phyloP scores from a whole-genome alignment of 2,888 invertebrate genomes.

The Rapana venosa region DNA sequence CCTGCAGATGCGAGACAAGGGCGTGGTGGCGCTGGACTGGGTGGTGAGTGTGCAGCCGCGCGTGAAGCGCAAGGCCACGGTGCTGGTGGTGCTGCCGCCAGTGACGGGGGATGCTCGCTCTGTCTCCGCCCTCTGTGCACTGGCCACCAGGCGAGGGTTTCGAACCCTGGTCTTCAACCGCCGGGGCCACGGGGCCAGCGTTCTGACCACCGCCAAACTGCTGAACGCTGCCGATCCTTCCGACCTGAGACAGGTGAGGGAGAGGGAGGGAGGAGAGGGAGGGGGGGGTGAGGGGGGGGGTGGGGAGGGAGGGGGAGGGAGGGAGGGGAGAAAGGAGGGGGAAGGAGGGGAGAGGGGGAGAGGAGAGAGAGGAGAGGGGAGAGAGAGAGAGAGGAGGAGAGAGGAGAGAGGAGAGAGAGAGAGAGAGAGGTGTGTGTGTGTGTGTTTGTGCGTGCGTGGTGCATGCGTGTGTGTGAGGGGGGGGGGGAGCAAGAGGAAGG shows the following conservation, averaged over 20 bases:
- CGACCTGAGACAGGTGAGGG: slow-evolving; percentile 62
- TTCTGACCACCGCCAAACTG: slow-evolving; percentile 69
- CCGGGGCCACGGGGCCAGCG: slow-evolving; percentile 70
- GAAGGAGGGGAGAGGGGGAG: not conserved
- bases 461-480: not conserved
- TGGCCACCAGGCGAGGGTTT: slow-evolving; percentile 62
- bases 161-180: slow-evolving; percentile 72
- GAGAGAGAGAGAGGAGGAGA: not conserved
- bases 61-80: slow-evolving; percentile 54
- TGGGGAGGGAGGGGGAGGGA: not conserved
- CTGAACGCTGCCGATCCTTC: slow-evolving; percentile 71
- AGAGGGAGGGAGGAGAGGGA: too few relatives aligned
- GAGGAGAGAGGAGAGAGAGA: too few relatives aligned
- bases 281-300: too few relatives aligned
- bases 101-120: slow-evolving; percentile 65
- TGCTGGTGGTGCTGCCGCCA: slow-evolving; percentile 69
- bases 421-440: not conserved
- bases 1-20: slow-evolving; percentile 71
- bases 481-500: not conserved
- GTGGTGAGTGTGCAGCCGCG: slow-evolving; percentile 51
- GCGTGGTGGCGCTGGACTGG: slow-evolving; percentile 75
- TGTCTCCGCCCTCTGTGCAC: slow-evolving; percentile 56
- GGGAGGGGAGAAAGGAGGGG: not conserved
- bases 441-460: not conserved
- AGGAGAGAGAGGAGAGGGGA: not conserved